Percentiles rank a stretch among this genome's conserved stretches.
phyloP scores from a whole-genome alignment of 2,888 invertebrate genomes.

The Trissolcus brochymenae region DNA sequence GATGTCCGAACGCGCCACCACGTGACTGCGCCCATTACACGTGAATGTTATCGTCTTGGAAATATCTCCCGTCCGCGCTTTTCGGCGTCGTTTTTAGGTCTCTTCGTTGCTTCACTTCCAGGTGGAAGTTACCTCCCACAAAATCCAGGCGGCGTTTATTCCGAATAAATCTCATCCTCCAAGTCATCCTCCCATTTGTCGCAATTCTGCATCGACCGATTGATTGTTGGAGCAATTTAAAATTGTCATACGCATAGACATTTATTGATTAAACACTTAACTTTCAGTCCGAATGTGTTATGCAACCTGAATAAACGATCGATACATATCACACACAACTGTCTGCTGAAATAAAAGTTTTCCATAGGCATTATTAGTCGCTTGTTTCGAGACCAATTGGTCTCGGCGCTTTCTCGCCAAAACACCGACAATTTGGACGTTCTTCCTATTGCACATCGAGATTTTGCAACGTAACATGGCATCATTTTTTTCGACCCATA shows the following conservation, averaged over 20 bases:
- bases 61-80: constrained; percentile 36
- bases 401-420: too few species aligned
- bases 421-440: too few species aligned
- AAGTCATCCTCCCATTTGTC: neutral
- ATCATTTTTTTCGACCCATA: constrained; percentile 7
- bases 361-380: too few species aligned
- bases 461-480: too few species aligned
- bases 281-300: constrained; percentile 26
- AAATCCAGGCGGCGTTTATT: neutral
- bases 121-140: neutral
- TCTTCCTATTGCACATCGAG: too few species aligned
- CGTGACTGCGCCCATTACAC: constrained; percentile 67
- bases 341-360: too few species aligned
- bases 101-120: neutral
- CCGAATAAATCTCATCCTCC: neutral
- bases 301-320: constrained; percentile 19
- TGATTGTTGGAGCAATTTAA: neutral
- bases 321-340: constrained; percentile 23
- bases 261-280: constrained; percentile 41
- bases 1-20: constrained; percentile 68
- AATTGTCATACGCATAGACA: constrained; percentile 14
- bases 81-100: neutral
- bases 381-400: too few species aligned
- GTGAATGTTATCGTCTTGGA: constrained; percentile 63
- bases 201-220: neutral